Evolutionary conservation across 2,888 invertebrate species (phyloP).

Genomic region (Autographa gamma): DNA sequence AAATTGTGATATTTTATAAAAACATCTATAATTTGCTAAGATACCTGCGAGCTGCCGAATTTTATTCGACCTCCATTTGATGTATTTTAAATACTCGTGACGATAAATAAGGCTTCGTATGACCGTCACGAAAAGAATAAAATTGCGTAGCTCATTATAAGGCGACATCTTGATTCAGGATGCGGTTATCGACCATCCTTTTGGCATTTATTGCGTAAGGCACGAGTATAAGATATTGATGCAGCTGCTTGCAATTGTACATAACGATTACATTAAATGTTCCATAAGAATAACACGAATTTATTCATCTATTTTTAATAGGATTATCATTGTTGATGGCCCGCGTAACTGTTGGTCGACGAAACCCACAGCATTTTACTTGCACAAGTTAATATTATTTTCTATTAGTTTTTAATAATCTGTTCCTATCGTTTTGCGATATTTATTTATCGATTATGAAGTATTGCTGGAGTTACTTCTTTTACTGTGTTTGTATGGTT

Average conservation of each 20-base stretch:
- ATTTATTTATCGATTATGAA: conserved; percentile 53
- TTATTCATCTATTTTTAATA: conserved; percentile 55
- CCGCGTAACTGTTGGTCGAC: conserved; percentile 28
- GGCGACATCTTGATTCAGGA: conserved; percentile 25
- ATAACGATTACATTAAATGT: conserved; percentile 55
- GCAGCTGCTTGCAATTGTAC: conserved; percentile 60
- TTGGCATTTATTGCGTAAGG: conserved; percentile 29
- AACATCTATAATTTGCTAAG: conserved; percentile 3
- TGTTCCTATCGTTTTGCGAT: conserved; percentile 57
- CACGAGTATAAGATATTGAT: conserved; percentile 52
- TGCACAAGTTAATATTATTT: conserved; percentile 56
- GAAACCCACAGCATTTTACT: conserved; percentile 48
- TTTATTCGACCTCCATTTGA: background rate
- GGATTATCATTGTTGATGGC: conserved; percentile 29
- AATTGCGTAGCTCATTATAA: conserved; percentile 1
- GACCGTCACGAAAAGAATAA: conserved; percentile 2
- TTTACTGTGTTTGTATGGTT: conserved; percentile 43
- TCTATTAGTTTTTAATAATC: conserved; percentile 45
- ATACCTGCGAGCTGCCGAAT: background rate
- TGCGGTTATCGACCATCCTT: conserved; percentile 32
- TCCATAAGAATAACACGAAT: conserved; percentile 60
- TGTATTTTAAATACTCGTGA: conserved; percentile 15
- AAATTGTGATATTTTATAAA: conserved; percentile 9
- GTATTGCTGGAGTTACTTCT: conserved; percentile 36
- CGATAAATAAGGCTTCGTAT: conserved; percentile 1